Conservation (phyloP, 2,797 vertebrate species). For the Cuniculus paca region DNA sequence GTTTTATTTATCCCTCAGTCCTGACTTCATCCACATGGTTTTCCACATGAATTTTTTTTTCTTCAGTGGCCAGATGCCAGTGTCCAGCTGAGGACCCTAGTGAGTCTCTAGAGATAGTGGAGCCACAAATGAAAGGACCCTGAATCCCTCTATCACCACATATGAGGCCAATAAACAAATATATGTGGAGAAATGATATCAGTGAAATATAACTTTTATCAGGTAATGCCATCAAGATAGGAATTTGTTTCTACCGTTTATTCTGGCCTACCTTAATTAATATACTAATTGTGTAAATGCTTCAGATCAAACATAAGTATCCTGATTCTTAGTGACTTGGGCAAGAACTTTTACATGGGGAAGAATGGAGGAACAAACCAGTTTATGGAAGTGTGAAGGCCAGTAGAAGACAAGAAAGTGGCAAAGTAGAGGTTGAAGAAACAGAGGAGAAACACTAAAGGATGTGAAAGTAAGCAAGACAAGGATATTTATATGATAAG, state of each 20-base stretch:
- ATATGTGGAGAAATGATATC: neutral
- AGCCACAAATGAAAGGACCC: neutral
- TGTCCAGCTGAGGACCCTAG: neutral
- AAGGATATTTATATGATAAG: neutral
- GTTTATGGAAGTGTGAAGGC: neutral
- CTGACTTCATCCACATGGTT: neutral
- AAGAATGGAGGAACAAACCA: neutral
- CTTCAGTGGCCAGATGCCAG: neutral
- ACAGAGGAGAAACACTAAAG: neutral
- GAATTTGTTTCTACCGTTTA: neutral
- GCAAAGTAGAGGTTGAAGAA: neutral
- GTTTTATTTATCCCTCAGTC: neutral
- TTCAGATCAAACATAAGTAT: neutral
- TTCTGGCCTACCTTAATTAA: neutral
- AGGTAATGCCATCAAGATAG: neutral
- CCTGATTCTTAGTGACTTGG: neutral
- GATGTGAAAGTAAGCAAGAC: neutral
- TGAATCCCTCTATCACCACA: neutral
- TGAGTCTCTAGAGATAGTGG: neutral
- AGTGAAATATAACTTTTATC: neutral
- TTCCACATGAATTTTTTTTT: neutral
- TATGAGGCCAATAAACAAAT: neutral
- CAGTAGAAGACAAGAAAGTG: neutral
- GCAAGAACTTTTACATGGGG: neutral
- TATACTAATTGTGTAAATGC: neutral